phyloP scores from a whole-genome alignment of 35 echinoderm and acorn worm genomes.

The Strongylocentrotus purpuratus region DNA sequence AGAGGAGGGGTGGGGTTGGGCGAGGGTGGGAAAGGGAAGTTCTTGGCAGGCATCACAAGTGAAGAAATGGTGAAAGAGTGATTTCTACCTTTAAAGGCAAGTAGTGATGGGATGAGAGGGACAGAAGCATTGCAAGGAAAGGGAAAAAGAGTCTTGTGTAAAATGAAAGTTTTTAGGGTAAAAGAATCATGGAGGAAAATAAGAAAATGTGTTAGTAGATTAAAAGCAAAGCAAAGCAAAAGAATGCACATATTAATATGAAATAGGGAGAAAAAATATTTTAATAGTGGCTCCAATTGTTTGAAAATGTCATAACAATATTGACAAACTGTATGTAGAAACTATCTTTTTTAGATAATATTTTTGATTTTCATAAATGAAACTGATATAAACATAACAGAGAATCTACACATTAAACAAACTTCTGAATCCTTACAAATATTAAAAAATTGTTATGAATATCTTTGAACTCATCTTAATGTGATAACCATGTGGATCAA shows the following conservation, averaged over 20 bases:
- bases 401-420: too few species aligned
- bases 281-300: background rate
- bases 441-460: too few species aligned
- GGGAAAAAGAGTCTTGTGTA: background rate
- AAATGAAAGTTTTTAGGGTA: background rate
- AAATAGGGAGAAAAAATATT: background rate
- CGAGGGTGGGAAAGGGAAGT: background rate
- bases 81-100: background rate
- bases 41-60: conserved; percentile 8
- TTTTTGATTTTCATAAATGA: background rate
- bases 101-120: background rate
- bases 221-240: background rate
- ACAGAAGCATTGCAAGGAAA: background rate
- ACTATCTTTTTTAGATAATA: background rate
- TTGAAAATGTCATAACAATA: background rate
- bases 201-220: background rate
- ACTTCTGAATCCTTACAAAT: too few species aligned
- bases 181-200: background rate
- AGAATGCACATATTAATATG: background rate
- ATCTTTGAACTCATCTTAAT: too few species aligned
- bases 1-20: background rate
- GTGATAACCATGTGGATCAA: too few species aligned
- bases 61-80: background rate
- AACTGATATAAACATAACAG: background rate
- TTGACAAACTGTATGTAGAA: background rate